Conservation (phyloP, 2,888 invertebrate genomes). For the Ectobius pallidus region DNA sequence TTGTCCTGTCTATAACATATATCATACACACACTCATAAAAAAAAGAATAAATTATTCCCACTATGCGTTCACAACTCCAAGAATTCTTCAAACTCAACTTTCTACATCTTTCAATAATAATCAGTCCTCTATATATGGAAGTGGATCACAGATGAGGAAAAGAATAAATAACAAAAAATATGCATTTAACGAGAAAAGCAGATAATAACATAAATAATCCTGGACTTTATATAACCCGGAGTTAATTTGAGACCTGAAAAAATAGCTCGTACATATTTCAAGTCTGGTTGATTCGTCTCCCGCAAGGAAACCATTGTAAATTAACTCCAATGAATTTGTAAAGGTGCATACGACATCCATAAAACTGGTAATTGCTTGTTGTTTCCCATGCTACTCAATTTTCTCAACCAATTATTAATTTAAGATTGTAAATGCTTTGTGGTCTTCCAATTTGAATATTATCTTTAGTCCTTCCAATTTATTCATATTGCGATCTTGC, state of each 20-base stretch:
- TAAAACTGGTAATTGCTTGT: too few relatives aligned
- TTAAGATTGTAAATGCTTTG: too few relatives aligned
- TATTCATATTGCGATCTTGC: too few relatives aligned
- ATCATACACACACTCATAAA: neutral
- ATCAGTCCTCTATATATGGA: neutral
- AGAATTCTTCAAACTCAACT: too few relatives aligned
- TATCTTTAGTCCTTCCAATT: too few relatives aligned
- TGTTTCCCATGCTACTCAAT: too few relatives aligned
- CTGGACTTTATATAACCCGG: neutral
- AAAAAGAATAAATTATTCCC: conserved; percentile 6
- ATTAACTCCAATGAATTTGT: neutral
- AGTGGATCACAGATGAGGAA: neutral
- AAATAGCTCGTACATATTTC: neutral
- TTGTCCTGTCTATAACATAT: conserved; percentile 27
- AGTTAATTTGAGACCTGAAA: conserved; percentile 1
- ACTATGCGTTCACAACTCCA: too few relatives aligned
- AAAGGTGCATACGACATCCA: too few relatives aligned
- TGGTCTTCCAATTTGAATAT: too few relatives aligned
- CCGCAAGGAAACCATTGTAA: neutral
- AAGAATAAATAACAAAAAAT: neutral
- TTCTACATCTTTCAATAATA: conserved; percentile 17
- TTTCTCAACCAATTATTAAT: too few relatives aligned
- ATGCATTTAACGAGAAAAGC: conserved; percentile 12
- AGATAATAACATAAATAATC: conserved; percentile 9
- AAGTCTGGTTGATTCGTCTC: neutral